These are phyloP conservation scores for Tupaia chinensis DNA, from an alignment of 2,113 vertebrate genomes.

Conservation along the genomic window DNA sequence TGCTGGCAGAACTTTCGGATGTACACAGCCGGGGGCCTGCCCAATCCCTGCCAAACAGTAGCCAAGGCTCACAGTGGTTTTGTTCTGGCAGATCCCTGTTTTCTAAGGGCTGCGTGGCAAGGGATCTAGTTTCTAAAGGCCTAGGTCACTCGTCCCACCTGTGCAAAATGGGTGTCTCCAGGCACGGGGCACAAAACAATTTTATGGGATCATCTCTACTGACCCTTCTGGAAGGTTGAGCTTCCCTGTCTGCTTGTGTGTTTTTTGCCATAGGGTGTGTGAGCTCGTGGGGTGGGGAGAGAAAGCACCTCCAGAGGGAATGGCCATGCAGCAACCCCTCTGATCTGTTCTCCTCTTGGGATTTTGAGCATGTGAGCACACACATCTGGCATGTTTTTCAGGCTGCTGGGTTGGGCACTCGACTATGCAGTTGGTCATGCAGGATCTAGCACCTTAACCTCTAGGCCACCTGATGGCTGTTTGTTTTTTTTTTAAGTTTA, in stretches of 20 bases:
- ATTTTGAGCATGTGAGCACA: no score
- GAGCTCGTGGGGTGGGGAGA: no score
- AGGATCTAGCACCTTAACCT: no score
- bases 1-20: not conserved
- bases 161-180: not conserved
- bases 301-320: no score
- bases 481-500: no score
- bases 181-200: rapidly evolving
- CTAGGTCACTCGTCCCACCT: not conserved
- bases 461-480: no score
- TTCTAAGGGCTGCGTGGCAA: not conserved
- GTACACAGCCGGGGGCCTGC: not conserved
- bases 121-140: not conserved
- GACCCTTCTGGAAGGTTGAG: not conserved
- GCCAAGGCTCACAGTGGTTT: not conserved
- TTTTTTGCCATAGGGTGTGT: no score
- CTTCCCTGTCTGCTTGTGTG: not conserved
- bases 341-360: no score
- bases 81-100: not conserved
- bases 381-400: no score
- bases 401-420: no score
- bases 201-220: not conserved
- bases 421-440: no score
- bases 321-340: no score
- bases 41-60: not conserved